Evolutionary conservation across 2,113 vertebrate genomes (phyloP).

Genomic region (Phalacrocorax aristotelis): DNA sequence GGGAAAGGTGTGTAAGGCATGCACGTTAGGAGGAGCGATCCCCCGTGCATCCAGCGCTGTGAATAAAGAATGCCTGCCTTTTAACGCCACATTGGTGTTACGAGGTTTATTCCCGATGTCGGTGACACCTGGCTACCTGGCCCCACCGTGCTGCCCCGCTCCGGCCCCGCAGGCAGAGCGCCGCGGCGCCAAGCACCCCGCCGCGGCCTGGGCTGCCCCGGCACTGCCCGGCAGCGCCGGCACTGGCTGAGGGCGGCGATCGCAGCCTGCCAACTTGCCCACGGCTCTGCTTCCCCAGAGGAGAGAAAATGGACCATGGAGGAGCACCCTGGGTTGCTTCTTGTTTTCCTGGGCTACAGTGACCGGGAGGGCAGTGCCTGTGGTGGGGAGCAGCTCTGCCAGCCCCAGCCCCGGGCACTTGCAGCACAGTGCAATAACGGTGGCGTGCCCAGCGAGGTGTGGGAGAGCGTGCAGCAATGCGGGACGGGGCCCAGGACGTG

Average conservation of each 20-base stretch:
- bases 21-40: too few relatives aligned
- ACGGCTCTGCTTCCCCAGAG: neutral
- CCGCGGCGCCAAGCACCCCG: neutral
- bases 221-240: neutral
- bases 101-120: too few relatives aligned
- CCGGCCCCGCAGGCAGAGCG: neutral
- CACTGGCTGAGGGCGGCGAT: neutral
- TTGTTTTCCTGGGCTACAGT: neutral
- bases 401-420: neutral
- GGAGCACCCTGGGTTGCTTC: neutral
- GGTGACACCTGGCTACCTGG: too few relatives aligned
- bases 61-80: too few relatives aligned
- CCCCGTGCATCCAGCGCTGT: too few relatives aligned
- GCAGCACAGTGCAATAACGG: neutral
- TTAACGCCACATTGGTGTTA: too few relatives aligned
- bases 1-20: too few relatives aligned
- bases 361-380: neutral
- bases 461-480: neutral
- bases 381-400: neutral
- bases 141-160: too few relatives aligned
- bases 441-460: neutral
- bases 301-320: neutral
- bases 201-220: neutral
- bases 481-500: neutral
- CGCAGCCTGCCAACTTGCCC: neutral